phyloP scores from a whole-genome alignment of 2,888 invertebrate species.

The Chloroclysta siterata region DNA sequence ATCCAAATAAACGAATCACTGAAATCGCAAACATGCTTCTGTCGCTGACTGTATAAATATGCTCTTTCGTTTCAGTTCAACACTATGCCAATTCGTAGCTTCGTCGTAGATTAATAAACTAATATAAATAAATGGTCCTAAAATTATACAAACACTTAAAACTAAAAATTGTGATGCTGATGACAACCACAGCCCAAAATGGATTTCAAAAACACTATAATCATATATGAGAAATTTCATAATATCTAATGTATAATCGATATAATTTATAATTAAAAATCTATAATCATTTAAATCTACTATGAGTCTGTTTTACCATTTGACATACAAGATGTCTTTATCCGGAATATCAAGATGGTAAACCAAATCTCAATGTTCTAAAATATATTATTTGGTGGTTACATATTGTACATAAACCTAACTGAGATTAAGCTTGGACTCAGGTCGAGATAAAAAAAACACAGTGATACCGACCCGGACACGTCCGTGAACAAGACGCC shows the following conservation, averaged over 20 bases:
- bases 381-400: slow-evolving; percentile 82
- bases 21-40: background rate
- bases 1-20: no score
- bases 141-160: slow-evolving; percentile 22
- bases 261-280: slow-evolving; percentile 27
- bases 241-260: slow-evolving; percentile 34
- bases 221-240: slow-evolving; percentile 39
- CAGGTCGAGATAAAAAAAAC: slow-evolving; percentile 32
- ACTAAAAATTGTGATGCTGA: slow-evolving; percentile 67
- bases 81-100: background rate
- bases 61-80: background rate
- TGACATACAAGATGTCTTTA: slow-evolving; percentile 23
- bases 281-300: slow-evolving; percentile 36
- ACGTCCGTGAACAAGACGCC: slow-evolving; percentile 41
- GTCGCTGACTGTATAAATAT: background rate
- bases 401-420: slow-evolving; percentile 79
- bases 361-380: slow-evolving; percentile 47
- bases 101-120: slow-evolving; percentile 11
- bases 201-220: slow-evolving; percentile 29
- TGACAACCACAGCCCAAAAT: slow-evolving; percentile 68
- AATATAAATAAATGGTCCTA: slow-evolving; percentile 30
- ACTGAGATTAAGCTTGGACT: slow-evolving; percentile 71
- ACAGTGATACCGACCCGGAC: slow-evolving; percentile 28
- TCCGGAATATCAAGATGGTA: slow-evolving; percentile 6
- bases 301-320: slow-evolving; percentile 24